phyloP scores from a whole-genome alignment of 2,113 vertebrate genomes.

The Nettapus auritus region DNA sequence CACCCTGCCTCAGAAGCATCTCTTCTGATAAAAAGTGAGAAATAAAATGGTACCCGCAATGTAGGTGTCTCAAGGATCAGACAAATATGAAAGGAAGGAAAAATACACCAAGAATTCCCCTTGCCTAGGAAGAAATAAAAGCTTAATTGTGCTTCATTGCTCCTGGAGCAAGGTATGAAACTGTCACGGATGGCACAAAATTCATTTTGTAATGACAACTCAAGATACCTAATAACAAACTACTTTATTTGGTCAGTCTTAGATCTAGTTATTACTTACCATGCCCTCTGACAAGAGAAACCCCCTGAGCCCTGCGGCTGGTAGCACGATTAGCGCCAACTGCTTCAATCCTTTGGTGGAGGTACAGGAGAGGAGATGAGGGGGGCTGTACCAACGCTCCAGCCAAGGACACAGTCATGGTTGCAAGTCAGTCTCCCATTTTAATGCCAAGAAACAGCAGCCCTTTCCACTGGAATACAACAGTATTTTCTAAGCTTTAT shows the following conservation, averaged over 20 bases:
- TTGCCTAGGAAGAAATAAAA: not conserved
- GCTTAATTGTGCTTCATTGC: not conserved
- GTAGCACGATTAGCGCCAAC: fast-evolving
- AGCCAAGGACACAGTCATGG: fast-evolving
- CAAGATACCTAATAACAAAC: not conserved
- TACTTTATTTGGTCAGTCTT: not conserved
- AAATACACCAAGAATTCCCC: fast-evolving
- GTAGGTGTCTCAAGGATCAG: not conserved
- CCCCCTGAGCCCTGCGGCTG: fast-evolving
- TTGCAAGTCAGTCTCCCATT: not conserved
- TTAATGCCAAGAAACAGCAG: not conserved
- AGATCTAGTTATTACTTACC: not conserved
- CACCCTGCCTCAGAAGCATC: not conserved
- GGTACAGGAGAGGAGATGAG: fast-evolving
- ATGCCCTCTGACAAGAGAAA: not conserved
- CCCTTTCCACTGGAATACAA: not conserved
- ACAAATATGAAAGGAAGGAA: not conserved
- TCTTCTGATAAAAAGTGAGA: not conserved
- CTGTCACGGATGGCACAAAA: not conserved
- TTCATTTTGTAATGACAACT: not conserved
- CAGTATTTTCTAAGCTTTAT: not conserved
- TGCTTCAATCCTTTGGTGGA: not conserved
- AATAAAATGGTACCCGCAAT: fast-evolving
- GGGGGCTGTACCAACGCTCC: not conserved
- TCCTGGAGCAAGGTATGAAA: not conserved